Base-by-base conservation (phyloP, 1,140 invertebrate genomes). In the Microvelia longipes region DNA sequence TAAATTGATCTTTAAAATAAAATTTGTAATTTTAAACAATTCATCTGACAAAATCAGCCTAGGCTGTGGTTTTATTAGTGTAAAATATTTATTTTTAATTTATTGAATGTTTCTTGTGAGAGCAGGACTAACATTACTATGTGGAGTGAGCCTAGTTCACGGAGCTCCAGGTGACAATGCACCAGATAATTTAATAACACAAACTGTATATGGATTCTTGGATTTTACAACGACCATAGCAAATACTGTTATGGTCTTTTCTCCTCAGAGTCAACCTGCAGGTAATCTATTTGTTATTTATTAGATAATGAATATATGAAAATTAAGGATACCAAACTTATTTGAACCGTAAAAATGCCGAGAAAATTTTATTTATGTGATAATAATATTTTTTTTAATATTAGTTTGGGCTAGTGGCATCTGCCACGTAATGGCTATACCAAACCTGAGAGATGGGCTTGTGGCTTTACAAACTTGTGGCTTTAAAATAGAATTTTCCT, bases 201-300 rank as follows among this genome's bases (percentile, higher is more conserved):
- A 92, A 79, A 93, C 91, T 0, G 91, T 94, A n/a, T 91, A 93
- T 75, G 91, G 91, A 15, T 94, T 94, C 78, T 80, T 92, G 29
- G 91, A 93, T 79, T 94, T 93, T 77, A 91, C 90, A 1, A 94
- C 91, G 0, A 93, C 90, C 0, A 91, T 94, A 74, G 91, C 90
- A 60, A 91, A 92, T 75, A 94, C 91, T 11, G 88, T 93, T 25
- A 93, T 94, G 89, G 86, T 93, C 2, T 94, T 94, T 79, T 92
- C 90, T 1, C 91, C 91, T 0, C 85, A 91, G 74, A 89, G 87
- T 75, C 85, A 86, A 26, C 84, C 86, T 66, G 66, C 67, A n/a
- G 61, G 67, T 71, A 24, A 29, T 15, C 35, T 67, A 71, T 62
- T 28, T 68, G 14, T 11, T 11, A 13, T 65, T 5, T 65, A 24